Evolutionary conservation across 2,113 vertebrate species (phyloP), one percentile per base, ranked within the genome.

Genomic region (Delphinus delphis): DNA sequence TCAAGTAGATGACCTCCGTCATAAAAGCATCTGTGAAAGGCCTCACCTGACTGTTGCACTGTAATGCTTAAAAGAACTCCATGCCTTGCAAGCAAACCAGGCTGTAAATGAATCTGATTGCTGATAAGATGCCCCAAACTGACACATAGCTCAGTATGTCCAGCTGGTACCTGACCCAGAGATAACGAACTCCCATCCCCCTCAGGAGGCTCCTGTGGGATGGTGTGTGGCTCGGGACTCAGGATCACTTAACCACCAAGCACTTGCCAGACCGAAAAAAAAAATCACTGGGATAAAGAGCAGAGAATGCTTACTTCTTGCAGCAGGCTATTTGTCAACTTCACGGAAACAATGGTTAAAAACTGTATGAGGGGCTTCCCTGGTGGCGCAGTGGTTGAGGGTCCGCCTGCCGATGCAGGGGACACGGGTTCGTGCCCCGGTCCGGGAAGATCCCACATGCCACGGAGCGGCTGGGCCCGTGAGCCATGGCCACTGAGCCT

Each of bases 21-120:
- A 62, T 2, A 71, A 38, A 94, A 71, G 84, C 65, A 5, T 50
- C 63, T 79, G 5, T 73, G 73, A 94, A 95, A 33, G n/a, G 8
- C 31, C 38, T 92, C 70, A 41, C 38, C 36, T 94, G 85, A 94
- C 86, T 95, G 87, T 68, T 68, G 41, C 81, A 95, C n/a, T n/a
- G 8, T 83, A 95, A 86, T 85, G 36, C 65, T 95, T 79, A 93
- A 96, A 97, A 95, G 96, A 95, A 95, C 71, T 50, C 41, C 31
- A 92, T 6, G 31, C 58, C 50, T 95, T 95, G 55, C 70, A 71
- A 86, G 85, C n/a, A 92, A 95, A 84, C 55, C 33, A 31, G 91
- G 73, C 31, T 86, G 5, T 79, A 95, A 89, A 71, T 82, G 63
- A 92, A 94, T 94, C 47, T 68, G 14, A 86, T 81, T 90, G 80